phyloP scores from a whole-genome alignment of 2,888 invertebrate genomes.

The Bhutanitis thaidina region DNA sequence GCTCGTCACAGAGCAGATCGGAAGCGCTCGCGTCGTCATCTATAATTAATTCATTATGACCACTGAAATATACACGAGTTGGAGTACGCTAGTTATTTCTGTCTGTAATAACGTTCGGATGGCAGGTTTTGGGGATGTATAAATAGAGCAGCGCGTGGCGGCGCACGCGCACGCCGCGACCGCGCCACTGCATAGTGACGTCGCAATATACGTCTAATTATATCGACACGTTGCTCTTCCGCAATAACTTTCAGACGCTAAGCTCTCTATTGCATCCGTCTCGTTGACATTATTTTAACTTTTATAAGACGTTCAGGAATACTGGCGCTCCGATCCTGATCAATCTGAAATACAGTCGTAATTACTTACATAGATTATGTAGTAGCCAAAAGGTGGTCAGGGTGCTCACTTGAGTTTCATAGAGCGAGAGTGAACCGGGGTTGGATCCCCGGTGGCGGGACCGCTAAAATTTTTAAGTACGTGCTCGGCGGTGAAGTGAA shows the following conservation, averaged over 20 bases:
- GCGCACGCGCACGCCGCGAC: conserved; percentile 34
- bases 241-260: conserved; percentile 15
- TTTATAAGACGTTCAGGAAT: conserved; percentile 11
- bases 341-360: too few relatives aligned
- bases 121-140: conserved; percentile 40
- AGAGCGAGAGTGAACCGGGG: too few relatives aligned
- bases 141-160: conserved; percentile 45
- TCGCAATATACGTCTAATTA: conserved; percentile 2
- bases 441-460: too few relatives aligned
- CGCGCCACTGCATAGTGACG: conserved; percentile 17
- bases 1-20: conserved; percentile 22
- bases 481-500: too few relatives aligned
- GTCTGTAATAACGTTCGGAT: conserved; percentile 31
- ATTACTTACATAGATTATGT: too few relatives aligned
- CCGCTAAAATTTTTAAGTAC: too few relatives aligned
- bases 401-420: too few relatives aligned
- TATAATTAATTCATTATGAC: background rate
- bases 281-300: conserved; percentile 14
- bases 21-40: background rate
- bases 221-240: conserved; percentile 20
- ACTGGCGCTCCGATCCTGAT: background rate
- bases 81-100: background rate
- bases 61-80: background rate
- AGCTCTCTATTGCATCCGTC: conserved; percentile 7
- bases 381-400: too few relatives aligned